Conservation (phyloP, 2,888 invertebrate genomes). For the Pandemis heparana region DNA sequence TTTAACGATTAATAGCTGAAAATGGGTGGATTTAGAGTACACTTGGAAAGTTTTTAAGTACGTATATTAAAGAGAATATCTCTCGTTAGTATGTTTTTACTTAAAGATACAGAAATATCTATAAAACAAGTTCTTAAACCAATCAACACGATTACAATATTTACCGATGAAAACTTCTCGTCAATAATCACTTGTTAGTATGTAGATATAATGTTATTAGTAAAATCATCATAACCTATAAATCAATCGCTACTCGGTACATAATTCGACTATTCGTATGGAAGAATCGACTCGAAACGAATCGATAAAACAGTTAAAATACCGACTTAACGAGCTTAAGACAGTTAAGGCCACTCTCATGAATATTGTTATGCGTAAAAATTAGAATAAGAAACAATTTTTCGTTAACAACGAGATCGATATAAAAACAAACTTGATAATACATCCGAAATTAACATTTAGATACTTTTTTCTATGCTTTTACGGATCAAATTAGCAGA, state of each 20-base stretch:
- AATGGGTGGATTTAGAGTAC: too few species aligned
- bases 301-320: slow-evolving; percentile 73
- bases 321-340: slow-evolving; percentile 69
- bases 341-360: slow-evolving; percentile 70
- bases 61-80: too few species aligned
- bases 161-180: slow-evolving; percentile 33
- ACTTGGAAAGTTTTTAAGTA: too few species aligned
- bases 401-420: slow-evolving; percentile 48
- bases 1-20: background rate
- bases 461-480: slow-evolving; percentile 26
- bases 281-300: slow-evolving; percentile 63
- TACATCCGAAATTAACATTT: slow-evolving; percentile 7
- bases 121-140: slow-evolving; percentile 23
- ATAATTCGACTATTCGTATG: slow-evolving; percentile 74
- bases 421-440: slow-evolving; percentile 13
- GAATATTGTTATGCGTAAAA: slow-evolving; percentile 71
- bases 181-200: slow-evolving; percentile 45
- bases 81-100: too few species aligned
- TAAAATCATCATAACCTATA: slow-evolving; percentile 69
- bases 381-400: slow-evolving; percentile 68
- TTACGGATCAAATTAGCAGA: slow-evolving; percentile 42
- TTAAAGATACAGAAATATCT: background rate
- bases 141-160: slow-evolving; percentile 26
- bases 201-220: slow-evolving; percentile 50
- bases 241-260: slow-evolving; percentile 67